Evolutionary conservation across 2,113 vertebrate species (phyloP).

Genomic region (Micronycteris hirsuta): DNA sequence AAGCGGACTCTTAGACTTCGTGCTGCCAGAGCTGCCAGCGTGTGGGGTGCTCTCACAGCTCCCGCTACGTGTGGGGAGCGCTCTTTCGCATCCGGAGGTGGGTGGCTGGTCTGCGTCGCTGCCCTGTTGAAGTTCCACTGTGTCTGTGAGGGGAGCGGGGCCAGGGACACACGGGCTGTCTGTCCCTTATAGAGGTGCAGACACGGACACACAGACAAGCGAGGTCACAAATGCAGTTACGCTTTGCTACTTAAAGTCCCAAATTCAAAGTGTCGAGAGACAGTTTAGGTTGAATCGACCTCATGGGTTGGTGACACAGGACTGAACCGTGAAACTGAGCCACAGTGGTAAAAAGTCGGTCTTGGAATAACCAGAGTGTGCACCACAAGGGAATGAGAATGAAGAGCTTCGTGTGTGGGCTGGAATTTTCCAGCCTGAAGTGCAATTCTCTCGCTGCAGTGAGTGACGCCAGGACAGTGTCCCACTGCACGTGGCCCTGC

Average conservation of each 20-base stretch:
- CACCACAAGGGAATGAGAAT: background rate
- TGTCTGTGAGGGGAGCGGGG: background rate
- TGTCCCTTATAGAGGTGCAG: background rate
- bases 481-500: conserved; percentile 1
- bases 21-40: conserved; percentile 11
- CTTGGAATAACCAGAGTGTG: background rate
- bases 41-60: background rate
- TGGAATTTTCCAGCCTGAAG: background rate
- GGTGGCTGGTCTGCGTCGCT: background rate
- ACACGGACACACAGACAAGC: background rate
- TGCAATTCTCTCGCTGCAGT: accelerated
- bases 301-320: background rate
- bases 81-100: background rate
- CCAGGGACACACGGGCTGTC: background rate
- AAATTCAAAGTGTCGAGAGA: background rate
- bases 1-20: conserved; percentile 7
- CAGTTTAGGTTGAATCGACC: background rate
- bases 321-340: background rate
- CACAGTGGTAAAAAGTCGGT: background rate
- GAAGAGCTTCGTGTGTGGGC: background rate
- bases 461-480: background rate
- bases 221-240: background rate
- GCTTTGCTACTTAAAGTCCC: conserved; percentile 20
- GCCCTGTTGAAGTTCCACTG: background rate
- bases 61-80: background rate